These are phyloP conservation scores for Erebia epiphron DNA, from an alignment of 2,888 invertebrate species.

Conservation along the genomic window DNA sequence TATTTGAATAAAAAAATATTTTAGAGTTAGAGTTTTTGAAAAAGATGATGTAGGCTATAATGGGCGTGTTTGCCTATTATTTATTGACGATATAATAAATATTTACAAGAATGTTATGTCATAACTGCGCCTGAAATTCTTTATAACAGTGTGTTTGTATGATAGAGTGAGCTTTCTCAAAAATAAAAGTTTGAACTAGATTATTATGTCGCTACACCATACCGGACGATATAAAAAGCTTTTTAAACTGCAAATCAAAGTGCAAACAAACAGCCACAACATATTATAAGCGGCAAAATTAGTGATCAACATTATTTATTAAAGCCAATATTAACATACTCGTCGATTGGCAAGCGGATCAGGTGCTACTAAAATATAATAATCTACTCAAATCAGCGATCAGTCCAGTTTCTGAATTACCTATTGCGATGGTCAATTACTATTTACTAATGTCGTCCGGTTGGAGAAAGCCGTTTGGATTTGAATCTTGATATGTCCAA, in stretches of 20 bases:
- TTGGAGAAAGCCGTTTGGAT: slow-evolving; percentile 20
- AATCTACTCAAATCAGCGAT: slow-evolving; percentile 27
- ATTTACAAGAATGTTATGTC: no score
- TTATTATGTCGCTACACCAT: background rate
- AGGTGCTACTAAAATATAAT: slow-evolving; percentile 42
- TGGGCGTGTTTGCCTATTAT: no score
- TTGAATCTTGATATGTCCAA: background rate
- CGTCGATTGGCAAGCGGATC: slow-evolving; percentile 37
- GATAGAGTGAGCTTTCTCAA: no score
- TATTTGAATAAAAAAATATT: no score
- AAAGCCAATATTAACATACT: slow-evolving; percentile 33
- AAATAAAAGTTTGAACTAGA: no score
- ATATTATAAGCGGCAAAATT: background rate
- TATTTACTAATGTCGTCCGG: background rate
- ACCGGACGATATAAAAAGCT: background rate
- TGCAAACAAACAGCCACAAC: background rate
- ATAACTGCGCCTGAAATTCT: no score
- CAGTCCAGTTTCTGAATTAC: slow-evolving; percentile 29
- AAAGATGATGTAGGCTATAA: no score
- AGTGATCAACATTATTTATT: slow-evolving; percentile 14
- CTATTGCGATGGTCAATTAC: slow-evolving; percentile 27
- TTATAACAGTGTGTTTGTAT: no score
- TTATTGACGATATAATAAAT: no score
- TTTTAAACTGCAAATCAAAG: background rate
- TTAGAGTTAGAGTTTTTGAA: no score